Evolutionary conservation across 64 coral and sea anemone species (phyloP).

Genomic region (Porites australiensis): DNA sequence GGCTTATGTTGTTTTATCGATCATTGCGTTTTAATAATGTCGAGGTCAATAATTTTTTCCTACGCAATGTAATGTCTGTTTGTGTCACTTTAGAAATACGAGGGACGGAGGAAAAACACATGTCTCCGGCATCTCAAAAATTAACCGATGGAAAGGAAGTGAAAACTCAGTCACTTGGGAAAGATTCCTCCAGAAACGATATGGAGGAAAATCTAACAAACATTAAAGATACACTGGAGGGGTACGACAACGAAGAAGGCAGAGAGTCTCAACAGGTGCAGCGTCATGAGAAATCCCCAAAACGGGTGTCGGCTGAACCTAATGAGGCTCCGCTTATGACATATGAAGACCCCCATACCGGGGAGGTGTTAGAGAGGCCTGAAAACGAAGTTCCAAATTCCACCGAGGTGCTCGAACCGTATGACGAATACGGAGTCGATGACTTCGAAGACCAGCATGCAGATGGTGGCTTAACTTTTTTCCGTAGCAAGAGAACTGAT

Average conservation of each 20-base stretch:
- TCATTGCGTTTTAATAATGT: no score
- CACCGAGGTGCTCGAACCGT: constrained; percentile 56
- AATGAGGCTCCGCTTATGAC: neutral
- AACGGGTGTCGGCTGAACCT: neutral
- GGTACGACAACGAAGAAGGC: neutral
- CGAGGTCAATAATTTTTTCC: no score
- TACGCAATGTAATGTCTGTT: no score
- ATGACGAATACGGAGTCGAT: constrained; percentile 6
- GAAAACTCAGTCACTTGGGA: neutral
- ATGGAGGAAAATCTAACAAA: neutral
- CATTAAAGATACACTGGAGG: neutral
- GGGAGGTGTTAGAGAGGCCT: constrained; percentile 47
- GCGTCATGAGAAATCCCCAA: neutral
- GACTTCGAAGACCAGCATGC: neutral
- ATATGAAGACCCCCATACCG: constrained; percentile 72
- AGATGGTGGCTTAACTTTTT: neutral
- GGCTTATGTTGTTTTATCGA: no score
- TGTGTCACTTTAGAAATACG: neutral
- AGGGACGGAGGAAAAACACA: neutral
- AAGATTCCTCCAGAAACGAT: neutral
- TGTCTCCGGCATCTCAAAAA: neutral
- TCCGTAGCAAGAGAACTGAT: neutral
- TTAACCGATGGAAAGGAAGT: neutral
- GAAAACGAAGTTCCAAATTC: constrained; percentile 67
- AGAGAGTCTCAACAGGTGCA: neutral